Evolutionary conservation across 2,888 invertebrate species (phyloP).

Genomic region (Euproctis similis): DNA sequence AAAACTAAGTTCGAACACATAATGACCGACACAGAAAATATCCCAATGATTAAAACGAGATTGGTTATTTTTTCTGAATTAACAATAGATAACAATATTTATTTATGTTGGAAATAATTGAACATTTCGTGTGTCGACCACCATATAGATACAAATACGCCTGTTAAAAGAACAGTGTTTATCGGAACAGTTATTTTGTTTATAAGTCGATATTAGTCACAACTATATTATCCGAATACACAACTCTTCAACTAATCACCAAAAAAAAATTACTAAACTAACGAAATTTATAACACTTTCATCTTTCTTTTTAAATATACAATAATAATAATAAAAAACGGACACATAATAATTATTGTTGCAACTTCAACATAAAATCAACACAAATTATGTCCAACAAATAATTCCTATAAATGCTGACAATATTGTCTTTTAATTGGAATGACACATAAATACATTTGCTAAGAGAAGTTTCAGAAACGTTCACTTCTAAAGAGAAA

Average conservation of each 20-base stretch:
- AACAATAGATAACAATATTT: too few species aligned
- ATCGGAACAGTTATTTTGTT: too few species aligned
- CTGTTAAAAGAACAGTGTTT: too few species aligned
- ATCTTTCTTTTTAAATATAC: too few species aligned
- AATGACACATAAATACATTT: constrained; percentile 63
- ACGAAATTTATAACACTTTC: constrained; percentile 46
- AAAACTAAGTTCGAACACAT: too few species aligned
- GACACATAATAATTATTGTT: constrained; percentile 42
- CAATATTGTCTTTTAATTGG: constrained; percentile 74
- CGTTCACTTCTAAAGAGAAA: constrained; percentile 36
- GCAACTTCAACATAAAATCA: constrained; percentile 37
- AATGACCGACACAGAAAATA: too few species aligned
- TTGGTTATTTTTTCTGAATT: too few species aligned
- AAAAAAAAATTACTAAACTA: constrained; percentile 54
- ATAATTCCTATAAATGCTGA: constrained; percentile 73
- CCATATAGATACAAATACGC: too few species aligned
- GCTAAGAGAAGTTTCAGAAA: constrained; percentile 43
- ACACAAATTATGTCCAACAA: constrained; percentile 46
- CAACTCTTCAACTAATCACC: constrained; percentile 46
- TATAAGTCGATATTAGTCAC: constrained; percentile 55
- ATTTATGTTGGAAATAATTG: too few species aligned
- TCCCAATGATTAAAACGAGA: too few species aligned
- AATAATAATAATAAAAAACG: constrained; percentile 32
- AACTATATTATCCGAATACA: constrained; percentile 40
- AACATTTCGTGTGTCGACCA: too few species aligned